Conservation (phyloP, 2,888 invertebrate species). For the Eupeodes latifasciatus region DNA sequence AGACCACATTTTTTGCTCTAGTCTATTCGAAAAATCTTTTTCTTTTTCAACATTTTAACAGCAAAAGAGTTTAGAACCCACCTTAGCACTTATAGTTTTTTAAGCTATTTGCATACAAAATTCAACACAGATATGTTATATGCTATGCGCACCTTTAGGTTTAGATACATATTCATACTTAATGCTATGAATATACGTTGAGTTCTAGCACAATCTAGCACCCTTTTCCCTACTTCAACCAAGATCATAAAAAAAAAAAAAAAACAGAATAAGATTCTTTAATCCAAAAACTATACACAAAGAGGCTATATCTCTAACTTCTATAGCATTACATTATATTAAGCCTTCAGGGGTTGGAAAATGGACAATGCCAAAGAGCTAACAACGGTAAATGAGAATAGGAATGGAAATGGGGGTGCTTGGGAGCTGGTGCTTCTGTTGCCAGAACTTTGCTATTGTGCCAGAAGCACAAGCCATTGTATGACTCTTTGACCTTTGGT, state of each 20-base stretch:
- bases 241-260: not conserved
- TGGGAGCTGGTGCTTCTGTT: constrained; percentile 34
- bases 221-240: not conserved
- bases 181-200: constrained; percentile 46
- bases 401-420: constrained; percentile 50
- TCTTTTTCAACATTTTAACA: constrained; percentile 13
- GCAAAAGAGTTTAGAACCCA: not conserved
- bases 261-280: not conserved
- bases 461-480: constrained; percentile 71
- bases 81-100: not conserved
- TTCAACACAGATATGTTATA: constrained; percentile 8
- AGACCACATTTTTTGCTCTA: constrained; percentile 56
- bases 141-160: constrained; percentile 35
- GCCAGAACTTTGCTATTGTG: constrained; percentile 64
- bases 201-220: constrained; percentile 5
- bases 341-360: constrained; percentile 64
- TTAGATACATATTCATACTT: constrained; percentile 39
- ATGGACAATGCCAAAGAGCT: constrained; percentile 68
- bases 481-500: constrained; percentile 76
- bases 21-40: not conserved
- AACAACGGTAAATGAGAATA: constrained; percentile 12
- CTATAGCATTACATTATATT: constrained; percentile 67
- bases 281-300: constrained; percentile 12
- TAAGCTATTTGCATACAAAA: constrained; percentile 47
- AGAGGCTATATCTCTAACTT: constrained; percentile 11